These are phyloP conservation scores for Plumapathes pennacea DNA, from an alignment of 92 coral and sea anemone species.

Conservation along the genomic window DNA sequence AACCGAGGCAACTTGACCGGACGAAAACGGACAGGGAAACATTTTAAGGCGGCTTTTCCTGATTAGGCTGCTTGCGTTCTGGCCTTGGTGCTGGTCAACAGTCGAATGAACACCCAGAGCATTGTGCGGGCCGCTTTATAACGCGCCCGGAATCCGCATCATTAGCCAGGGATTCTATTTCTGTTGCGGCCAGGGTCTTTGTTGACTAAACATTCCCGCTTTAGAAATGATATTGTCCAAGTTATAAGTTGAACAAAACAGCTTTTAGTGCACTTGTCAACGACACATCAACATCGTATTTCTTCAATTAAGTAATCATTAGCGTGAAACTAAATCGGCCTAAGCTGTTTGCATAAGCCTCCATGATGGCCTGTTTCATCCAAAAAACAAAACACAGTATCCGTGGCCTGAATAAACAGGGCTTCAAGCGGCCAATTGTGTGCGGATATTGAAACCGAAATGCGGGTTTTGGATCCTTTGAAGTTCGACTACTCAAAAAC, in stretches of 20 bases:
- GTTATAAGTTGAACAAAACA: constrained; percentile 75
- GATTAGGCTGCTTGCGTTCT: neutral
- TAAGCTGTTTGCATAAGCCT: constrained; percentile 76
- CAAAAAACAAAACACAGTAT: constrained; percentile 67
- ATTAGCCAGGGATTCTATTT: constrained; percentile 26
- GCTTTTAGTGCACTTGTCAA: constrained; percentile 91
- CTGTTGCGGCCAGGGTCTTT: constrained; percentile 63
- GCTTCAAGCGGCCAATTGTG: constrained; percentile 75
- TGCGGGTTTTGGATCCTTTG: constrained; percentile 30
- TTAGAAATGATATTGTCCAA: constrained; percentile 69
- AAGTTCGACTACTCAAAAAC: too few species aligned
- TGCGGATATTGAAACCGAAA: constrained; percentile 70
- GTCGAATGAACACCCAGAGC: constrained; percentile 1
- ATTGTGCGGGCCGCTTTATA: constrained; percentile 6
- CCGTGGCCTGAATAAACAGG: constrained; percentile 88
- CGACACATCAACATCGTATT: constrained; percentile 63
- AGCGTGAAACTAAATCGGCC: constrained; percentile 91
- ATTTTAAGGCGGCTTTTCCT: constrained; percentile 16
- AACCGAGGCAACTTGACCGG: constrained; percentile 78
- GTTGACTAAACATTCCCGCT: constrained; percentile 77
- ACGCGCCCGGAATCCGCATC: constrained; percentile 11
- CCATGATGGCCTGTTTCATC: constrained; percentile 85
- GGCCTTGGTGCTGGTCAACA: constrained; percentile 1
- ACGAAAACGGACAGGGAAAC: constrained; percentile 89
- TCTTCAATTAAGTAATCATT: constrained; percentile 78